phyloP scores from a whole-genome alignment of 2,888 invertebrate genomes.

The Dicranocentrus wangi region DNA sequence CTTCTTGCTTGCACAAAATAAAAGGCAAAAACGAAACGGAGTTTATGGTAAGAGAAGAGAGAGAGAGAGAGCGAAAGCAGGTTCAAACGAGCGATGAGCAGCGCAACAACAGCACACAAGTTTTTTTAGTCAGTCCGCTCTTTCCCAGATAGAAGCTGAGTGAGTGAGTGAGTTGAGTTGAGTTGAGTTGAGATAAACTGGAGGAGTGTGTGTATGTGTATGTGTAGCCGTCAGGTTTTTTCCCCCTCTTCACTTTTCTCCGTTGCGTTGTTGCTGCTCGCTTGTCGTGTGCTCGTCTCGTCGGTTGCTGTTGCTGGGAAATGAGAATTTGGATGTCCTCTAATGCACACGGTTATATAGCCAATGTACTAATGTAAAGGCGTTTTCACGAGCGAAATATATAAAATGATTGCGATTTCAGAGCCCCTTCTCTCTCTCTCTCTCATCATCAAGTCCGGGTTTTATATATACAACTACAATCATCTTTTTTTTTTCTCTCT shows the following conservation, averaged over 20 bases:
- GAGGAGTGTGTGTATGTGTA: neutral
- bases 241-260: slow-evolving; percentile 20
- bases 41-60: neutral
- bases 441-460: no score
- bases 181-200: neutral
- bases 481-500: no score
- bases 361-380: slow-evolving; percentile 33
- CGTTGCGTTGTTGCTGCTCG: slow-evolving; percentile 7
- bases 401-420: slow-evolving; percentile 46
- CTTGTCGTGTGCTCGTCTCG: slow-evolving; percentile 23
- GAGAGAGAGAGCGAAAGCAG: neutral
- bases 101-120: slow-evolving; percentile 5
- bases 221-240: slow-evolving; percentile 46
- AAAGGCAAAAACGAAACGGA: no score
- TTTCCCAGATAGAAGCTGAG: slow-evolving; percentile 13
- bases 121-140: neutral
- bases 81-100: neutral
- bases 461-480: no score
- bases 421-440: slow-evolving; percentile 2
- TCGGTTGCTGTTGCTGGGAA: slow-evolving; percentile 33
- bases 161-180: no score
- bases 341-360: slow-evolving; percentile 8
- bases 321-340: slow-evolving; percentile 41
- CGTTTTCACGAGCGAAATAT: slow-evolving; percentile 31
- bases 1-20: no score